Percentiles rank a stretch among this genome's conserved stretches.
phyloP scores from a whole-genome alignment of 1,140 invertebrate genomes.

The Bombus pyrosoma region DNA sequence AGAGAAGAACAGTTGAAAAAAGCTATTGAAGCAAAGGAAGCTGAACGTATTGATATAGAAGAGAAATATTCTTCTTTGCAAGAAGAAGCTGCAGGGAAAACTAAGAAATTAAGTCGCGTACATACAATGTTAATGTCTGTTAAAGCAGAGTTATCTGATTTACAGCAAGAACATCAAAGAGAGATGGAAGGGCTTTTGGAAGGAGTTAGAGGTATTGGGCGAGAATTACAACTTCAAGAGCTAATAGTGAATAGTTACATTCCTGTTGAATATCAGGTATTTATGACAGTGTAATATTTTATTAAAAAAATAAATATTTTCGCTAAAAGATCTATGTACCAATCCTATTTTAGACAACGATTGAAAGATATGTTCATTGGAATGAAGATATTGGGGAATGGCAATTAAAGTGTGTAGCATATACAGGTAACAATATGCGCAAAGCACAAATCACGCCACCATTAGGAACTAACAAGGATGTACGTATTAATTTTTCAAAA shows the following conservation, averaged over 20 bases:
- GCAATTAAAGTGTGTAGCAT: slow-evolving; percentile 98
- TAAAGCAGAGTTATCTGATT: slow-evolving; percentile 93
- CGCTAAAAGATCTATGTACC: background rate
- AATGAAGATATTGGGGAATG: slow-evolving; percentile 99
- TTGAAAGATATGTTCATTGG: slow-evolving; percentile 97
- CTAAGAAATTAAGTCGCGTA: slow-evolving; percentile 96
- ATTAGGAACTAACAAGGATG: slow-evolving; percentile 74
- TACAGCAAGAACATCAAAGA: slow-evolving; percentile 96
- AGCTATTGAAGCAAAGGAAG: slow-evolving; percentile 93
- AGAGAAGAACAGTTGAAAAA: slow-evolving; percentile 93
- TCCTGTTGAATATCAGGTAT: slow-evolving; percentile 93
- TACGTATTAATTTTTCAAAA: slow-evolving; percentile 55
- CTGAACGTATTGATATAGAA: slow-evolving; percentile 97
- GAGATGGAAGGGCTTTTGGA: slow-evolving; percentile 98
- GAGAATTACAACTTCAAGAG: slow-evolving; percentile 96
- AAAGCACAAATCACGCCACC: slow-evolving; percentile 82
- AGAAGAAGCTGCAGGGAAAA: slow-evolving; percentile 96
- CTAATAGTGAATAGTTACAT: slow-evolving; percentile 94
- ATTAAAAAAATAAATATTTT: background rate
- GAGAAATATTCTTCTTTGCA: slow-evolving; percentile 97
- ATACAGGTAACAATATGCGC: slow-evolving; percentile 99
- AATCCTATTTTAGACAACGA: slow-evolving; percentile 87
- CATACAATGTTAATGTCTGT: slow-evolving; percentile 91
- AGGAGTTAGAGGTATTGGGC: slow-evolving; percentile 92
- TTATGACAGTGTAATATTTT: slow-evolving; percentile 22